phyloP scores from a whole-genome alignment of 2,888 invertebrate species.

The Pseudoips prasinana region DNA sequence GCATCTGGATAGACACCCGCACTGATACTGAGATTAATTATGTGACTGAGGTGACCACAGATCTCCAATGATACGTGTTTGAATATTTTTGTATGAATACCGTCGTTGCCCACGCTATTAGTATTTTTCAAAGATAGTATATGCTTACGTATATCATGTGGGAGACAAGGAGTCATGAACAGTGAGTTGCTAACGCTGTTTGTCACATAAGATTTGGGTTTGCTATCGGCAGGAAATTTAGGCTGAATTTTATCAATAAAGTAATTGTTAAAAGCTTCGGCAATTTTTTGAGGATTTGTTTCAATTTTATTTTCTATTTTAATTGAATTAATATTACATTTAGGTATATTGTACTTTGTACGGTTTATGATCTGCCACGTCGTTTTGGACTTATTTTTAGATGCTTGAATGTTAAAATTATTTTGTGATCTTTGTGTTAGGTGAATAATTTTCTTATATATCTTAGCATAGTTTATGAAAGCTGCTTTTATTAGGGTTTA shows the following conservation, averaged over 20 bases:
- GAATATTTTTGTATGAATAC: not conserved
- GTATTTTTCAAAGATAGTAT: not conserved
- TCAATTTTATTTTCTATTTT: not conserved
- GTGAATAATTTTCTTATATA: not conserved
- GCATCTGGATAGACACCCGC: too few species aligned
- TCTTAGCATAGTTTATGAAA: not conserved
- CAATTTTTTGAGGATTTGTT: slow-evolving; percentile 3
- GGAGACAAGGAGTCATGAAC: not conserved
- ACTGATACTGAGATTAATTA: too few species aligned
- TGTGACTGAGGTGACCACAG: not conserved
- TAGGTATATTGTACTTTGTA: slow-evolving; percentile 2
- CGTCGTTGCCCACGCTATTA: slow-evolving; percentile 1
- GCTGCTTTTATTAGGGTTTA: not conserved
- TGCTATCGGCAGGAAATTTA: slow-evolving; percentile 2
- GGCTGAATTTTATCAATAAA: slow-evolving; percentile 4
- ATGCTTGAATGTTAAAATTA: slow-evolving; percentile 1
- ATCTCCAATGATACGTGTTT: slow-evolving; percentile 1
- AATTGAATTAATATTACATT: slow-evolving; percentile 1
- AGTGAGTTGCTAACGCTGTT: slow-evolving; percentile 6
- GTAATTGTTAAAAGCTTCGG: slow-evolving; percentile 5
- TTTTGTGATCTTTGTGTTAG: slow-evolving; percentile 5
- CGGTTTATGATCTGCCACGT: slow-evolving; percentile 5
- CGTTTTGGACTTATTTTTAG: slow-evolving; percentile 4
- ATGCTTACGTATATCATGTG: not conserved
- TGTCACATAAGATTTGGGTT: slow-evolving; percentile 6